A percentile compares a stretch with the other conserved stretches of the same genome.
Evolutionary conservation across 92 coral and sea anemone species (phyloP).

Genomic region (Paragorgia papillata): DNA sequence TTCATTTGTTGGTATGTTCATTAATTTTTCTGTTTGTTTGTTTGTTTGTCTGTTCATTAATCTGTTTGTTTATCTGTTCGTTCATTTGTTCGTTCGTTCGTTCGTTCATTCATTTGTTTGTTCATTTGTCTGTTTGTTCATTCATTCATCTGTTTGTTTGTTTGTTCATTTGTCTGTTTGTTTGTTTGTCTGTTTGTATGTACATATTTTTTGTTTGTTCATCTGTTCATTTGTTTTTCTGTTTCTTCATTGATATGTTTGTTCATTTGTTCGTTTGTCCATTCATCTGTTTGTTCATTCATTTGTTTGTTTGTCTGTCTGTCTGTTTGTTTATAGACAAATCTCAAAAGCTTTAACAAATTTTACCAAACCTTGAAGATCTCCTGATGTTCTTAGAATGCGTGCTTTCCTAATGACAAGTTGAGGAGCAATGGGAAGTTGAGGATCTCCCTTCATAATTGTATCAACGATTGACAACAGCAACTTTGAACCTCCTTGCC

Average conservation of each 20-base stretch:
- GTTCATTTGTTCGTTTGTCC: neutral
- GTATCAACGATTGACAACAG: constrained; percentile 74
- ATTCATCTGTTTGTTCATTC: neutral
- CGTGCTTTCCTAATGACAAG: constrained; percentile 83
- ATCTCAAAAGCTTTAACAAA: too few relatives aligned
- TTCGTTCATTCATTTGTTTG: neutral
- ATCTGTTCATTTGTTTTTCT: too few relatives aligned
- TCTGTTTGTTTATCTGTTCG: neutral
- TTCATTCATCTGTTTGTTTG: too few relatives aligned
- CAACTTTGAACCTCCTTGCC: constrained; percentile 81
- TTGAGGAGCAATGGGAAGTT: constrained; percentile 87
- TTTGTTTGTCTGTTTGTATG: too few relatives aligned
- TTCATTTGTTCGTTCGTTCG: neutral
- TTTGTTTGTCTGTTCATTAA: neutral
- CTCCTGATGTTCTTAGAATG: constrained; percentile 82
- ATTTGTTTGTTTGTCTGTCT: too few relatives aligned
- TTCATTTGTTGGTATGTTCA: neutral
- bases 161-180: too few relatives aligned
- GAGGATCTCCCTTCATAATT: constrained; percentile 64
- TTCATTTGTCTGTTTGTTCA: too few relatives aligned
- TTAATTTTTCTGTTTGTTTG: neutral
- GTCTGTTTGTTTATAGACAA: neutral
- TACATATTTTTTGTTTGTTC: too few relatives aligned
- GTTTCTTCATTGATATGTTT: too few relatives aligned
- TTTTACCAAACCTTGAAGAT: constrained; percentile 85